A percentile compares a stretch with the other conserved stretches of the same genome.
phyloP scores from a whole-genome alignment of 2,888 invertebrate genomes.

The Apodemia duryi region DNA sequence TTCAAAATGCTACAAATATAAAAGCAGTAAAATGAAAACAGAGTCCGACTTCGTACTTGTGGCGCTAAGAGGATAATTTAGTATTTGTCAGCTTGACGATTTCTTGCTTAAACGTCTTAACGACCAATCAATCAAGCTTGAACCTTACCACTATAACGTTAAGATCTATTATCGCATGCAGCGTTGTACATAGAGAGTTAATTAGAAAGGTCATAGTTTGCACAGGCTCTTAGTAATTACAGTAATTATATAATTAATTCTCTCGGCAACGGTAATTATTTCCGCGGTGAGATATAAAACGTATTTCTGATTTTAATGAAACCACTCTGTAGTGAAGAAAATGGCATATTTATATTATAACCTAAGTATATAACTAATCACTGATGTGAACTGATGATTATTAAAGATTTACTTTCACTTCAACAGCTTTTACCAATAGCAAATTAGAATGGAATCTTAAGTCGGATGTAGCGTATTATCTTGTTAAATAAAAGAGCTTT shows the following conservation, averaged over 20 bases:
- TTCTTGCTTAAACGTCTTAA: constrained; percentile 32
- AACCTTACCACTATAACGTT: constrained; percentile 28
- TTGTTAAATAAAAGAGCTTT: too few relatives aligned
- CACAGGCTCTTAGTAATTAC: constrained; percentile 23
- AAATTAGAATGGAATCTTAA: too few relatives aligned
- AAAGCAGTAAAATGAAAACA: background rate
- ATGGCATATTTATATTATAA: too few relatives aligned
- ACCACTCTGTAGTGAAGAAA: background rate
- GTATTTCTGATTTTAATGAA: background rate
- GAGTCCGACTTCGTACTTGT: constrained; percentile 42
- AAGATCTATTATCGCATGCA: constrained; percentile 21
- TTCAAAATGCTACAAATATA: too few relatives aligned
- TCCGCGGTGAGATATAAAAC: background rate
- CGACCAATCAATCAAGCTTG: constrained; percentile 26
- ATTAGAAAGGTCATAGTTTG: constrained; percentile 12
- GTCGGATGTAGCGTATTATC: too few relatives aligned
- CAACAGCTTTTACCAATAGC: too few relatives aligned
- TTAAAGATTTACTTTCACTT: too few relatives aligned
- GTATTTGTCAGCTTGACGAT: constrained; percentile 48
- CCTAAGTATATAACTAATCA: too few relatives aligned
- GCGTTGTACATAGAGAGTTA: constrained; percentile 6
- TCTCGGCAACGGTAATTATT: constrained; percentile 21
- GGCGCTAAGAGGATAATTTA: constrained; percentile 49
- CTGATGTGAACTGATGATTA: too few relatives aligned
- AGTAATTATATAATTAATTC: constrained; percentile 32